Conservation (phyloP, 2,888 invertebrate genomes). For the Xanthorhoe spadicearia region DNA sequence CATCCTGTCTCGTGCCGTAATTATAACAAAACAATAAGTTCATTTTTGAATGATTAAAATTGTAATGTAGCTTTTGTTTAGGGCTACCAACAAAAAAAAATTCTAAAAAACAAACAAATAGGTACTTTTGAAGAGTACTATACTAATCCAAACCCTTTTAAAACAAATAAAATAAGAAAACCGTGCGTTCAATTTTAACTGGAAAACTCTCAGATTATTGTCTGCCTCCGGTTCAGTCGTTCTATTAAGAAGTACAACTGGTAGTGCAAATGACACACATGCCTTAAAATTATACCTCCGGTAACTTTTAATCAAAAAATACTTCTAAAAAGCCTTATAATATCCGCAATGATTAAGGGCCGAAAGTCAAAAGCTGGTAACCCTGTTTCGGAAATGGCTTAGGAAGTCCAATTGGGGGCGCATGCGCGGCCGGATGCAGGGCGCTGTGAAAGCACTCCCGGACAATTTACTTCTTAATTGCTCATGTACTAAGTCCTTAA, state of each 20-base stretch:
- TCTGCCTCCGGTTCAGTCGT: too few species aligned
- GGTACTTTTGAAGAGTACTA: too few species aligned
- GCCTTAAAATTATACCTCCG: slow-evolving; percentile 2
- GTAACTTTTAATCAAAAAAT: too few species aligned
- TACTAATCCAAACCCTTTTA: too few species aligned
- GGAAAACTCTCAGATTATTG: too few species aligned
- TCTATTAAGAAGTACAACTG: too few species aligned
- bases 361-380: slow-evolving; percentile 25
- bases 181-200: too few species aligned
- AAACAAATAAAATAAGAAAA: neutral
- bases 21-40: slow-evolving; percentile 83
- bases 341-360: slow-evolving; percentile 44
- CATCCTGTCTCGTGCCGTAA: slow-evolving; percentile 82
- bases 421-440: slow-evolving; percentile 75
- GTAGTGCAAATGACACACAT: too few species aligned
- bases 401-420: slow-evolving; percentile 84
- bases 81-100: slow-evolving; percentile 21
- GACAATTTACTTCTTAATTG: slow-evolving; percentile 70
- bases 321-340: slow-evolving; percentile 9
- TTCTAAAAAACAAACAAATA: too few species aligned
- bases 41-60: slow-evolving; percentile 70
- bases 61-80: slow-evolving; percentile 52
- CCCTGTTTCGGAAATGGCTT: slow-evolving; percentile 75
- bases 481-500: slow-evolving; percentile 41
- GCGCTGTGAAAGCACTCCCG: slow-evolving; percentile 75